Conservation (phyloP, 1,140 invertebrate genomes). For the Calliopsis andreniformis region DNA sequence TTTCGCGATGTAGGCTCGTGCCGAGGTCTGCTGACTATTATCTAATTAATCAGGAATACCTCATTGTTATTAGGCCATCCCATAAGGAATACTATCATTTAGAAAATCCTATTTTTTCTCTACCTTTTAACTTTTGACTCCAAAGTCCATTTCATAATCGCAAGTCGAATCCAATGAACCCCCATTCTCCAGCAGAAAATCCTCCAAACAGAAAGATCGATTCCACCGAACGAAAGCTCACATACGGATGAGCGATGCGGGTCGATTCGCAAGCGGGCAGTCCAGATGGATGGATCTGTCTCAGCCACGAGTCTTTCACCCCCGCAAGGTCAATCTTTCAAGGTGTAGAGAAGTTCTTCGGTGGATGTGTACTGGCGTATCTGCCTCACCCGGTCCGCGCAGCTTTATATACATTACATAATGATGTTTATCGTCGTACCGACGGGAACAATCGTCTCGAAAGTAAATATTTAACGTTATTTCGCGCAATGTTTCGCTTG, state of each 20-base stretch:
- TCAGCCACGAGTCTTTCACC: neutral
- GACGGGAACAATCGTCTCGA: constrained; percentile 78
- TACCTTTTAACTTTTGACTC: no score
- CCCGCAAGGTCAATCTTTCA: constrained; percentile 49
- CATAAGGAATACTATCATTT: no score
- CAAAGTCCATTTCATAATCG: no score
- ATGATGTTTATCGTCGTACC: constrained; percentile 81
- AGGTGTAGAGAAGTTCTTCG: constrained; percentile 39
- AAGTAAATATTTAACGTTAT: constrained; percentile 82
- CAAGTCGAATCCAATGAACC: neutral
- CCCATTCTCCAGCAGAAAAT: neutral
- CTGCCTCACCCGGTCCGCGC: constrained; percentile 44
- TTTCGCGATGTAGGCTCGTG: constrained; percentile 52
- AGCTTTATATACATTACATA: constrained; percentile 81
- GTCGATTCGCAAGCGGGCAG: constrained; percentile 52
- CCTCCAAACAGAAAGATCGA: constrained; percentile 4
- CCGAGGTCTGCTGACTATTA: constrained; percentile 19
- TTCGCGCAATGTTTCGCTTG: constrained; percentile 80
- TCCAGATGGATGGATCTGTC: constrained; percentile 57
- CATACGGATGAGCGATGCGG: constrained; percentile 56
- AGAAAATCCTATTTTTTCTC: no score
- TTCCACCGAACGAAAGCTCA: constrained; percentile 4
- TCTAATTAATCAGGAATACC: constrained; percentile 16
- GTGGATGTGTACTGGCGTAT: constrained; percentile 30
- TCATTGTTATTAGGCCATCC: no score